Evolutionary conservation across 2,797 vertebrate species (phyloP).

Genomic region (Coranthus polyacanthus): DNA sequence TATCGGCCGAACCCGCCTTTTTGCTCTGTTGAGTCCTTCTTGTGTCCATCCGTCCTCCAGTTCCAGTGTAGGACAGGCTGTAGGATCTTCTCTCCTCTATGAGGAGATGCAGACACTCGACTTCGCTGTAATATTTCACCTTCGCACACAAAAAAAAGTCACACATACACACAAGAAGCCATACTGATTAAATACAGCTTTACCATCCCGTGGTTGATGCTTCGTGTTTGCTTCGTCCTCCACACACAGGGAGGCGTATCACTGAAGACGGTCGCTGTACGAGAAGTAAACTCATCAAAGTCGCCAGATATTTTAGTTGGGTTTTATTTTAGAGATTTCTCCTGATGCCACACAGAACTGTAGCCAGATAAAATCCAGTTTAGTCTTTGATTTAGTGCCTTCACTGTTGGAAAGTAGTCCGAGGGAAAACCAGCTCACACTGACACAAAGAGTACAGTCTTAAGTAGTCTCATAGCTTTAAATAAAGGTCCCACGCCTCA

Average conservation of each 20-base stretch:
- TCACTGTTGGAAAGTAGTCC: constrained; percentile 62
- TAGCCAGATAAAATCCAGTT: constrained; percentile 60
- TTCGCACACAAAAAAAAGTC: no score
- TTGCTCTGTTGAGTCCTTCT: constrained; percentile 8
- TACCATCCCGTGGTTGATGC: constrained; percentile 5
- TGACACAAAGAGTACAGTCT: constrained; percentile 34
- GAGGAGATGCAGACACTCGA: constrained; percentile 82
- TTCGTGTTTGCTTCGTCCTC: neutral
- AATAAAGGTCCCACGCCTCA: constrained; percentile 19
- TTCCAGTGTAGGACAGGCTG: constrained; percentile 73
- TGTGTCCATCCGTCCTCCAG: constrained; percentile 19
- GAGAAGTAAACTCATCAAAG: no score
- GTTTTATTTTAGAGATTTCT: constrained; percentile 27
- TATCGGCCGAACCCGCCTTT: constrained; percentile 12
- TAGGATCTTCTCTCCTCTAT: constrained; percentile 91
- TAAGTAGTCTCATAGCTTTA: constrained; percentile 42
- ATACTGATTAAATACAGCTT: constrained; percentile 90
- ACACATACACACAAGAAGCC: constrained; percentile 85
- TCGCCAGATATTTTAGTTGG: neutral
- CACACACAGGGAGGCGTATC: neutral
- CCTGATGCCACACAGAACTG: constrained; percentile 45
- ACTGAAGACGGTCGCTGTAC: constrained; percentile 7
- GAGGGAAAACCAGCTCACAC: constrained; percentile 57
- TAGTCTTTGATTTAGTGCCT: constrained; percentile 80
- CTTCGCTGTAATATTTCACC: constrained; percentile 24